Percentiles rank a stretch among this genome's conserved stretches.
These are phyloP conservation scores for Lamellibrachia satsuma DNA, from an alignment of 2,888 invertebrate species.

Conservation along the genomic window DNA sequence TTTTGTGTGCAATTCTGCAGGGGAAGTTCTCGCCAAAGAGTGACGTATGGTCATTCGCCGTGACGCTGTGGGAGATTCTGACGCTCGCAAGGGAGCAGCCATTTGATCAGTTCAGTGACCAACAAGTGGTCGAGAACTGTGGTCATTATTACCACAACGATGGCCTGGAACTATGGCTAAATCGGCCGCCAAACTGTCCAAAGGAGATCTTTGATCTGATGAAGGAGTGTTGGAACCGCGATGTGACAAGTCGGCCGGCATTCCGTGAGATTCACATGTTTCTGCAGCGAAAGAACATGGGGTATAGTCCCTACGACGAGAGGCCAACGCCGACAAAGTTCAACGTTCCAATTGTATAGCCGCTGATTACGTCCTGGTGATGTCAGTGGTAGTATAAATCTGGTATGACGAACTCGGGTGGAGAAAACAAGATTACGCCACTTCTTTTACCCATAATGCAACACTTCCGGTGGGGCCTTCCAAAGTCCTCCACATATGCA, in stretches of 20 bases:
- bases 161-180: constrained; percentile 69
- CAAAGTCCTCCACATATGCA: not conserved
- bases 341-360: not conserved
- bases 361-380: not conserved
- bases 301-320: constrained; percentile 17
- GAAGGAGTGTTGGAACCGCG: constrained; percentile 89
- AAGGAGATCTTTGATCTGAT: constrained; percentile 89
- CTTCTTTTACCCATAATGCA: not conserved
- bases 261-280: constrained; percentile 25
- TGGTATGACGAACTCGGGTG: not conserved
- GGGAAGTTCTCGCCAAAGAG: constrained; percentile 85
- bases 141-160: constrained; percentile 79
- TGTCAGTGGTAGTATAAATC: not conserved
- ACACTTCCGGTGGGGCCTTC: not conserved
- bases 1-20: constrained; percentile 68
- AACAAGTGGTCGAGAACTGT: constrained; percentile 75
- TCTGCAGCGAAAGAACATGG: constrained; percentile 18
- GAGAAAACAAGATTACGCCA: not conserved
- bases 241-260: constrained; percentile 62
- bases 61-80: constrained; percentile 87
- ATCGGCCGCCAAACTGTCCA: constrained; percentile 81
- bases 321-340: not conserved
- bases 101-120: constrained; percentile 79
- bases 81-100: constrained; percentile 81
- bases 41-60: constrained; percentile 92